Percentiles rank a stretch among this genome's conserved stretches.
These are phyloP conservation scores for Ochropleura leucogaster DNA, from an alignment of 2,888 invertebrate species.

Conservation along the genomic window DNA sequence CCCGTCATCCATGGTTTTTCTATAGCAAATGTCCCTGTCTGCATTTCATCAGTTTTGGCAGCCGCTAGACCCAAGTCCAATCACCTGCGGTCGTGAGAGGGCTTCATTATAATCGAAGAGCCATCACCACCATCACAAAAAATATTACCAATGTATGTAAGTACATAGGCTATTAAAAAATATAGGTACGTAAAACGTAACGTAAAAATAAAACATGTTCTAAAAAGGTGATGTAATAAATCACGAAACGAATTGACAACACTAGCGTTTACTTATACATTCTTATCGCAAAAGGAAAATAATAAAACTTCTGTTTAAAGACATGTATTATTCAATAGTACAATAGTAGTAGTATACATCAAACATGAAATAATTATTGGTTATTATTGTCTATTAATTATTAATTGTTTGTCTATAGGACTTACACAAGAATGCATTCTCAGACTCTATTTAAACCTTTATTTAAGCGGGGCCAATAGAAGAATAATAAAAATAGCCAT, in stretches of 20 bases:
- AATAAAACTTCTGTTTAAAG: not conserved
- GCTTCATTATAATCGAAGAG: not conserved
- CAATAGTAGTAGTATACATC: not conserved
- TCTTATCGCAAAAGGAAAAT: constrained; percentile 16
- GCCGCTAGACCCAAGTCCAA: too few species aligned
- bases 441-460: not conserved
- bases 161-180: not conserved
- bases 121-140: constrained; percentile 1
- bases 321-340: not conserved
- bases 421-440: not conserved
- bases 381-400: too few species aligned
- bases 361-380: too few species aligned
- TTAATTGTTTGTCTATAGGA: not conserved
- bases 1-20: too few species aligned
- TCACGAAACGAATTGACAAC: constrained; percentile 33
- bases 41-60: too few species aligned
- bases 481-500: not conserved
- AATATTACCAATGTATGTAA: not conserved
- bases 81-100: too few species aligned
- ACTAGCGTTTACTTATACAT: not conserved
- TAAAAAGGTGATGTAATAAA: constrained; percentile 13
- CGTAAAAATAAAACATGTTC: not conserved
- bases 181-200: not conserved
- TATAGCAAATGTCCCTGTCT: too few species aligned
- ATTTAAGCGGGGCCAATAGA: not conserved